These are phyloP conservation scores for Linnaemya vulpina DNA, from an alignment of 2,888 invertebrate genomes.

Conservation along the genomic window DNA sequence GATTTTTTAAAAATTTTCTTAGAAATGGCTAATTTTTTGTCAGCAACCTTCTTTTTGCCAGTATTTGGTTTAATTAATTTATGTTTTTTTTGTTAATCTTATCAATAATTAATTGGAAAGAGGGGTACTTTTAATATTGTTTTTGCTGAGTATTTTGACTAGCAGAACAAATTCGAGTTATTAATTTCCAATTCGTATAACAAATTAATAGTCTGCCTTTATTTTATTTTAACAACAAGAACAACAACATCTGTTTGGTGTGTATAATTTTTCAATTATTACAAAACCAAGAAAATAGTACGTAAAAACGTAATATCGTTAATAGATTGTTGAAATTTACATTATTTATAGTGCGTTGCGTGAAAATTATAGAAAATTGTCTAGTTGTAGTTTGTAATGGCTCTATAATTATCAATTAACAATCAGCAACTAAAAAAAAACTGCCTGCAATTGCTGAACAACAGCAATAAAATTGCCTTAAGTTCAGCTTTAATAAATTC, in stretches of 20 bases:
- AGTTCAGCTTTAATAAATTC: slow-evolving; percentile 62
- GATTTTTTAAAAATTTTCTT: no score
- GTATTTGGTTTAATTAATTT: no score
- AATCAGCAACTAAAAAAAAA: slow-evolving; percentile 74
- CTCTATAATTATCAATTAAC: slow-evolving; percentile 80
- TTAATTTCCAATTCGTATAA: slow-evolving; percentile 16
- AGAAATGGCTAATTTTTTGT: no score
- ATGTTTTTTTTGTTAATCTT: no score
- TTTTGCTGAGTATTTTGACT: not conserved
- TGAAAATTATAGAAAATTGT: slow-evolving; percentile 71
- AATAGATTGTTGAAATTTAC: slow-evolving; percentile 64
- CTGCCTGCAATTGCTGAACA: slow-evolving; percentile 73
- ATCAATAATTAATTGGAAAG: no score
- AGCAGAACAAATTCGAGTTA: slow-evolving; percentile 5
- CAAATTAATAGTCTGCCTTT: not conserved
- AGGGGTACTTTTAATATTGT: no score
- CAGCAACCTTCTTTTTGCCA: no score
- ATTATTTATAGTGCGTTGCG: slow-evolving; percentile 67
- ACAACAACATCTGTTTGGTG: slow-evolving; percentile 33
- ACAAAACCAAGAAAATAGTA: slow-evolving; percentile 21
- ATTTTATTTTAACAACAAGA: not conserved
- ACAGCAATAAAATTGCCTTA: slow-evolving; percentile 69
- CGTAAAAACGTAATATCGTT: slow-evolving; percentile 47
- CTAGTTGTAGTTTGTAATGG: slow-evolving; percentile 58
- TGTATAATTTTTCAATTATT: slow-evolving; percentile 58